Conservation (phyloP, 2,888 invertebrate species). For the Antheraea yamamai region DNA sequence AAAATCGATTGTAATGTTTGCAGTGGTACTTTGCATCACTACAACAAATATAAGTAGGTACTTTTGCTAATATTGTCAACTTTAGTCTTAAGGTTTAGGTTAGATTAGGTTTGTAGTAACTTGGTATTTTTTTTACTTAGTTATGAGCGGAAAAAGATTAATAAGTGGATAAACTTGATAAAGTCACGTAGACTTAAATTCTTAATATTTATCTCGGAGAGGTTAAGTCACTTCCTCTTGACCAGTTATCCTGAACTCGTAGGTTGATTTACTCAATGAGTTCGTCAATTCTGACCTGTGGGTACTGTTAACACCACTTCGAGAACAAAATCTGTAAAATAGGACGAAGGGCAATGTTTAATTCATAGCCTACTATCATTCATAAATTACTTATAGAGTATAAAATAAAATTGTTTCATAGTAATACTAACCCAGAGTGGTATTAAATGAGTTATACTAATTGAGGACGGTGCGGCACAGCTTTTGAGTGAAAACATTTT, state of each 20-base stretch:
- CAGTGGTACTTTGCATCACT: no score
- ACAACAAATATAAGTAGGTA: background rate
- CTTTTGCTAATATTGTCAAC: background rate
- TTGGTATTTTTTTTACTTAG: background rate
- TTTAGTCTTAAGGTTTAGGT: background rate
- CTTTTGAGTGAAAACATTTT: conserved; percentile 42
- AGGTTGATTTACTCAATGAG: background rate
- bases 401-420: conserved; percentile 4
- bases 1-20: no score
- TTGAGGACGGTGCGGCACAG: conserved; percentile 40
- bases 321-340: background rate
- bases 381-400: conserved; percentile 29
- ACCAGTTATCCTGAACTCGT: background rate
- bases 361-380: conserved; percentile 25
- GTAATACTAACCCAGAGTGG: conserved; percentile 44
- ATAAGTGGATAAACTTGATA: background rate
- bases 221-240: background rate
- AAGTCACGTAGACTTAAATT: background rate
- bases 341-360: background rate
- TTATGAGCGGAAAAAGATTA: background rate
- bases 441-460: conserved; percentile 55
- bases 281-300: background rate
- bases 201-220: background rate
- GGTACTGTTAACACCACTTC: background rate
- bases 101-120: background rate